phyloP scores from a whole-genome alignment of 2,113 vertebrate species.

The Tachuris rubrigastra region DNA sequence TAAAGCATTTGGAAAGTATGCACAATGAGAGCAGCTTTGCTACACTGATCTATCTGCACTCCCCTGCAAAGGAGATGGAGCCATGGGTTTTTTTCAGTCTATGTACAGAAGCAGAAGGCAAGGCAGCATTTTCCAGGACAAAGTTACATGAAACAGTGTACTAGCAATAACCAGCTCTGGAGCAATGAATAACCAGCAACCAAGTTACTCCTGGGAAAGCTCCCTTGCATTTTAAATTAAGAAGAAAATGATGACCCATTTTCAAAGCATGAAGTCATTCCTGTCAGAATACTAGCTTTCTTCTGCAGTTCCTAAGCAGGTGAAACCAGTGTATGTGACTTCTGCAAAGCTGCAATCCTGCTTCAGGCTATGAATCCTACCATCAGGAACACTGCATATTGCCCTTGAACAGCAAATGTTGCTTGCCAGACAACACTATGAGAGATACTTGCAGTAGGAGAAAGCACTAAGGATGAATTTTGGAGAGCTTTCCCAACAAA shows the following conservation, averaged over 20 bases:
- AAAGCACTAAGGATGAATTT: neutral
- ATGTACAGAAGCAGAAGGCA: neutral
- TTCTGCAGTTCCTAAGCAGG: neutral
- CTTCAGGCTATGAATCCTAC: neutral
- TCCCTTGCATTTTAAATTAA: constrained; percentile 13
- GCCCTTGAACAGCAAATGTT: neutral
- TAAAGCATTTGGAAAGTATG: neutral
- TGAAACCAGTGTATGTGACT: neutral
- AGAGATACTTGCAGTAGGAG: neutral
- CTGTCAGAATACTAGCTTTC: neutral
- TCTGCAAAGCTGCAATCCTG: neutral
- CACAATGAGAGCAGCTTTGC: neutral
- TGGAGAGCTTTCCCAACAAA: neutral
- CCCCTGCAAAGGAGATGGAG: neutral
- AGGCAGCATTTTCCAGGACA: constrained; percentile 16
- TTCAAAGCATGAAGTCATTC: neutral
- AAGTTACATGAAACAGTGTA: neutral
- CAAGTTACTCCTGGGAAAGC: neutral
- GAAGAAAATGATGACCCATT: neutral
- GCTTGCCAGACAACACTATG: rapidly evolving
- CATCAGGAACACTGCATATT: rapidly evolving
- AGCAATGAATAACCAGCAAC: constrained; percentile 11
- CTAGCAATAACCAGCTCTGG: neutral
- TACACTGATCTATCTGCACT: neutral
- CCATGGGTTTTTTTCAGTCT: neutral